Evolutionary conservation across 1,140 invertebrate species (phyloP).

Genomic region (Halyomorpha halys): DNA sequence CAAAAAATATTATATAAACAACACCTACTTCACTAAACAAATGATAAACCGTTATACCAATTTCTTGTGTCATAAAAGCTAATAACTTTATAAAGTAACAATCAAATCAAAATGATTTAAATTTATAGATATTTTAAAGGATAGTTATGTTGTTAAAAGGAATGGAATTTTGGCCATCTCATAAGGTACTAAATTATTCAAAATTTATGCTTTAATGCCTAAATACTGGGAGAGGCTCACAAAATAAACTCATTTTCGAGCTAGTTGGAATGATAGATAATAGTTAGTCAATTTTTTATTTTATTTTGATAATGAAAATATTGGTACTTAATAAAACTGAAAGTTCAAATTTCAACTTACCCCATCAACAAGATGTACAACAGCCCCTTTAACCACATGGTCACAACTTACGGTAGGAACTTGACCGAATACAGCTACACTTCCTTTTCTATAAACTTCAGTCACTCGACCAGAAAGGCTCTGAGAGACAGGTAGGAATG

Average conservation of each 20-base stretch:
- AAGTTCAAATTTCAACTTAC: neutral
- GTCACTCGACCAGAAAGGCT: constrained; percentile 17
- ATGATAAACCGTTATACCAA: too few relatives aligned
- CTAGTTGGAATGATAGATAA: neutral
- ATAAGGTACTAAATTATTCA: neutral
- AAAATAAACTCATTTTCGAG: neutral
- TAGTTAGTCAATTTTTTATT: neutral
- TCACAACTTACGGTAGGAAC: neutral
- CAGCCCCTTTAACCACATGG: neutral
- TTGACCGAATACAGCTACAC: neutral
- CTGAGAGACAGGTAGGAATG: constrained; percentile 34
- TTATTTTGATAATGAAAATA: neutral
- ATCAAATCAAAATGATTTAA: too few relatives aligned
- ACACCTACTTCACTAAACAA: too few relatives aligned
- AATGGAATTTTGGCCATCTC: neutral
- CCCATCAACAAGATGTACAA: constrained; percentile 1
- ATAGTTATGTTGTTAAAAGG: too few relatives aligned
- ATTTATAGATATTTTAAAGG: neutral
- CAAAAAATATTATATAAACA: too few relatives aligned
- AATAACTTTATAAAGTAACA: too few relatives aligned
- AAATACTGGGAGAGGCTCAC: neutral
- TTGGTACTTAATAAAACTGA: neutral
- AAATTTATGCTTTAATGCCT: neutral
- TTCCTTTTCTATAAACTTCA: neutral
- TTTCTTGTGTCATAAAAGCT: too few relatives aligned